Percentiles rank a stretch among this genome's conserved stretches.
Conservation (phyloP, 2,797 vertebrate species). For the Loris lydekkerianus region DNA sequence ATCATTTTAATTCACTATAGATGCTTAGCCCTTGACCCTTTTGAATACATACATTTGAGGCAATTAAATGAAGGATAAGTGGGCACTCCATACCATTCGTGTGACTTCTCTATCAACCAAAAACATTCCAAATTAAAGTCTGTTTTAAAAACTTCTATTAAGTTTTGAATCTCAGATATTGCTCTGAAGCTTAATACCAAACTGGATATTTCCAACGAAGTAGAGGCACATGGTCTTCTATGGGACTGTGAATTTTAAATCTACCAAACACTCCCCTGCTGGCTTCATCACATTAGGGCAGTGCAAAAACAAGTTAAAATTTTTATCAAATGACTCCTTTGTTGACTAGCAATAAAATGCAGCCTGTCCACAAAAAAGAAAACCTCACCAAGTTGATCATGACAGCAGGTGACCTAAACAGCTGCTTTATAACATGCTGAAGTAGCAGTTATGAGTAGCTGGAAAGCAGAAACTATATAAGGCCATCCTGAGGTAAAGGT, state of each 20-base stretch:
- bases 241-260: conserved; percentile 49
- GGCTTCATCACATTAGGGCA: neutral
- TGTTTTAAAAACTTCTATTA: conserved; percentile 40
- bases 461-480: conserved; percentile 53
- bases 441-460: conserved; percentile 29
- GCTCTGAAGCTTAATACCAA: conserved; percentile 13
- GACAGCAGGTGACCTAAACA: conserved; percentile 71
- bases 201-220: conserved; percentile 6
- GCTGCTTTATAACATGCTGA: conserved; percentile 68
- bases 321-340: conserved; percentile 39
- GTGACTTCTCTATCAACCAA: conserved; percentile 44
- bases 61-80: neutral
- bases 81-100: conserved; percentile 3
- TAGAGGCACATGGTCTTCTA: conserved; percentile 20
- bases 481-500: conserved; percentile 61
- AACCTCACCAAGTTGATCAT: conserved; percentile 40
- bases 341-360: conserved; percentile 64
- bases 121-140: conserved; percentile 44
- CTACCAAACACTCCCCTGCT: conserved; percentile 29
- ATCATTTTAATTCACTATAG: neutral
- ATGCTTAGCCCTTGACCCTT: neutral
- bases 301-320: conserved; percentile 38
- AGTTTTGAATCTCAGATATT: conserved; percentile 38
- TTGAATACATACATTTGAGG: neutral
- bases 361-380: conserved; percentile 33